These are phyloP conservation scores for Agrypnus murinus DNA, from an alignment of 2,888 invertebrate genomes.

Conservation along the genomic window DNA sequence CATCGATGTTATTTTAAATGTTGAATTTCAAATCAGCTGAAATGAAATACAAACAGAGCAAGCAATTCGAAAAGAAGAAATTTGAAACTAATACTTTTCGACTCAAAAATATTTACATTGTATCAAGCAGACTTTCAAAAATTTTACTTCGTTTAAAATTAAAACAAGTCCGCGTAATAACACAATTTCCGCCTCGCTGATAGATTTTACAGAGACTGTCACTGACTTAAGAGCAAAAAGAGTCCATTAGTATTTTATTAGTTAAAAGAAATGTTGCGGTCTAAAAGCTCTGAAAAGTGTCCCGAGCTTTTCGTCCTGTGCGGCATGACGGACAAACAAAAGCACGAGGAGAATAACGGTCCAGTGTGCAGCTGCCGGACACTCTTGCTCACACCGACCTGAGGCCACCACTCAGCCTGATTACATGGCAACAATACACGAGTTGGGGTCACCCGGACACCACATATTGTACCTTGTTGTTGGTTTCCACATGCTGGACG, in stretches of 20 bases:
- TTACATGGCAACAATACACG: slow-evolving; percentile 63
- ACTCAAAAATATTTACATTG: slow-evolving; percentile 29
- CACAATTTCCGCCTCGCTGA: background rate
- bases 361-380: slow-evolving; percentile 42
- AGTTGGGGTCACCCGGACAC: slow-evolving; percentile 58
- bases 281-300: slow-evolving; percentile 46
- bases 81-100: slow-evolving; percentile 20
- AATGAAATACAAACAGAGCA: slow-evolving; percentile 34
- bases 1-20: slow-evolving; percentile 37
- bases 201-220: background rate
- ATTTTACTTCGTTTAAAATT: slow-evolving; percentile 13
- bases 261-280: slow-evolving; percentile 40
- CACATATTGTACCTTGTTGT: slow-evolving; percentile 59
- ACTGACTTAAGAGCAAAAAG: slow-evolving; percentile 14
- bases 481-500: slow-evolving; percentile 32
- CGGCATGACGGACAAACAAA: slow-evolving; percentile 36
- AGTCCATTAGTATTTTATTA: slow-evolving; percentile 46
- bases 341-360: slow-evolving; percentile 31
- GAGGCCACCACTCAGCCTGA: slow-evolving; percentile 64
- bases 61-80: slow-evolving; percentile 10
- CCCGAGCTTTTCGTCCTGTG: slow-evolving; percentile 32
- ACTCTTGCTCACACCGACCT: slow-evolving; percentile 53
- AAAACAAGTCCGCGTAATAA: slow-evolving; percentile 6
- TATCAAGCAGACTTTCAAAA: background rate
- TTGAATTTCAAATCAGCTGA: slow-evolving; percentile 28